Evolutionary conservation across 2,888 invertebrate species (phyloP).

Genomic region (Troides oblongomaculatus): DNA sequence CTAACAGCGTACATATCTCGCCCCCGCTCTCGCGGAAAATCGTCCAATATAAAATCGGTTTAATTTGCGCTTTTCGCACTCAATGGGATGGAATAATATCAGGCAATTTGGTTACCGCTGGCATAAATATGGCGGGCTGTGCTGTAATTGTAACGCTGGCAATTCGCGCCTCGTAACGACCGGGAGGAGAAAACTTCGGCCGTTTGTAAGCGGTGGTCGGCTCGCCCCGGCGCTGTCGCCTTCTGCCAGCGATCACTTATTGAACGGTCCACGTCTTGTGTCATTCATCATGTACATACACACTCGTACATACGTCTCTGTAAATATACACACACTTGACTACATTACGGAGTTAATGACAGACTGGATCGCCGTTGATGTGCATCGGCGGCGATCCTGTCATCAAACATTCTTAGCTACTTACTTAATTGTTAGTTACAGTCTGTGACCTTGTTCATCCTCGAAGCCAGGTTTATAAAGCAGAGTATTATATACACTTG

Average conservation of each 20-base stretch:
- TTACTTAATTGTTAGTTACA: no score
- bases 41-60: conserved; percentile 81
- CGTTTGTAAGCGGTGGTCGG: conserved; percentile 64
- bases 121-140: conserved; percentile 78
- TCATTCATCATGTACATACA: conserved; percentile 4
- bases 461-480: no score
- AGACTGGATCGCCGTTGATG: no score
- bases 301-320: not conserved
- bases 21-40: conserved; percentile 75
- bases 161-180: conserved; percentile 79
- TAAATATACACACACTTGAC: not conserved
- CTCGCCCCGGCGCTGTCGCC: conserved; percentile 33
- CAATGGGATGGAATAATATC: conserved; percentile 81
- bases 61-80: conserved; percentile 81
- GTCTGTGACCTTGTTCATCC: no score
- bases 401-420: no score
- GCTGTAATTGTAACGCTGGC: conserved; percentile 78
- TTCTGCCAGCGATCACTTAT: conserved; percentile 19
- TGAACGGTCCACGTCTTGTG: conserved; percentile 14
- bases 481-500: no score
- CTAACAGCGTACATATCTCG: conserved; percentile 77
- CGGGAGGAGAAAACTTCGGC: conserved; percentile 73
- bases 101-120: conserved; percentile 80
- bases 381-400: no score
- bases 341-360: no score